These are phyloP conservation scores for Limenitis camilla DNA, from an alignment of 2,888 invertebrate genomes.

Conservation along the genomic window DNA sequence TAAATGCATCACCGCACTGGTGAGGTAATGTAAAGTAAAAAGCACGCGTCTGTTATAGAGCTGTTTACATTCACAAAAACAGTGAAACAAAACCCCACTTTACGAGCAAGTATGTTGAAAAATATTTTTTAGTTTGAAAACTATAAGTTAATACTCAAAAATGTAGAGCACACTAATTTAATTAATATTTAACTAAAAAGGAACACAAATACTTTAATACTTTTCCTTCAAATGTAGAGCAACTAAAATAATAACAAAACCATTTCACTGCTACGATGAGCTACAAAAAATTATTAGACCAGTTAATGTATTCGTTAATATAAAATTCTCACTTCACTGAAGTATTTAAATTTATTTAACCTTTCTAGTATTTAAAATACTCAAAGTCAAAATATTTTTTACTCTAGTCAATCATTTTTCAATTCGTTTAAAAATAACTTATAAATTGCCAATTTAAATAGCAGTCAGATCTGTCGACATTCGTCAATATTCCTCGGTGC, in stretches of 20 bases:
- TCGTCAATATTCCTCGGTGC: background rate
- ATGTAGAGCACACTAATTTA: background rate
- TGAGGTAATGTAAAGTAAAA: no score
- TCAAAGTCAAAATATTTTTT: background rate
- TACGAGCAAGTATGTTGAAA: no score
- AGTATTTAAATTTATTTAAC: no score
- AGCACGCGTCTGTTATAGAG: no score
- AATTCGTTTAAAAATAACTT: background rate
- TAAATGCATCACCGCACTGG: no score
- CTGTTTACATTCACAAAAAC: no score
- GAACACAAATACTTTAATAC: constrained; percentile 12
- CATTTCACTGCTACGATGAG: constrained; percentile 15
- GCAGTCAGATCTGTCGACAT: background rate
- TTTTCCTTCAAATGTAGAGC: constrained; percentile 13
- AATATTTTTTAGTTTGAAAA: no score
- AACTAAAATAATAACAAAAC: background rate
- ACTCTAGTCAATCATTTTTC: no score
- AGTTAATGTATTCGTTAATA: constrained; percentile 10
- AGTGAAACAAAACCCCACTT: no score
- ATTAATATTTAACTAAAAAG: constrained; percentile 1
- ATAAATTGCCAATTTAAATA: background rate
- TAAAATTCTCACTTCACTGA: no score
- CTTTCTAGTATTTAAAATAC: no score
- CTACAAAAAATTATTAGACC: constrained; percentile 15
- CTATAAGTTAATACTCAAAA: background rate